phyloP scores from a whole-genome alignment of 1,140 invertebrate genomes.

The Drosophila sproati region DNA sequence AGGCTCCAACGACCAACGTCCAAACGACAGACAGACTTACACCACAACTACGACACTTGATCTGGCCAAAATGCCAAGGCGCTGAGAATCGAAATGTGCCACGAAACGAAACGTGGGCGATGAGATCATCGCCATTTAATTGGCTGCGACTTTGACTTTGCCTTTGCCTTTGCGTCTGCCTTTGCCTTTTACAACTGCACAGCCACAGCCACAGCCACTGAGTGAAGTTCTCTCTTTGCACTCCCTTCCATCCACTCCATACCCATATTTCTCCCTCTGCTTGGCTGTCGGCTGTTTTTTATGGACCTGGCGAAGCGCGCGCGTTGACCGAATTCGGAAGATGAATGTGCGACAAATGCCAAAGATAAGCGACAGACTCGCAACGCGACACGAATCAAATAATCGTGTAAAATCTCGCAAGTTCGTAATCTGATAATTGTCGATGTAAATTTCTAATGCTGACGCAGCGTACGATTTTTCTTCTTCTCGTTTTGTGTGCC shows the following conservation, averaged over 20 bases:
- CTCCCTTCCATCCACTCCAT: neutral
- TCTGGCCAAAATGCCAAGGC: constrained; percentile 43
- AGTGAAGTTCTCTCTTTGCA: constrained; percentile 16
- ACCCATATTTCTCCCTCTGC: neutral
- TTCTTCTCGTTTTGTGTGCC: constrained; percentile 13
- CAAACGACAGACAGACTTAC: neutral
- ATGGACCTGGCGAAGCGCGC: constrained; percentile 48
- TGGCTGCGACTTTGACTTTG: constrained; percentile 62
- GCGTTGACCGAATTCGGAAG: constrained; percentile 75
- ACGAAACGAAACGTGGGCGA: constrained; percentile 65
- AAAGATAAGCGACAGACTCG: constrained; percentile 43
- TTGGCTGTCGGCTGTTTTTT: constrained; percentile 18
- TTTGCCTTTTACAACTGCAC: constrained; percentile 35
- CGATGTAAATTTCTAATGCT: constrained; percentile 56
- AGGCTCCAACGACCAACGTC: constrained; percentile 7
- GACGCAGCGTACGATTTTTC: constrained; percentile 20
- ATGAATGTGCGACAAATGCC: constrained; percentile 74
- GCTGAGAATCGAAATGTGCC: constrained; percentile 40
- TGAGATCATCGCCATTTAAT: constrained; percentile 76
- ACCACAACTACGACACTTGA: constrained; percentile 60
- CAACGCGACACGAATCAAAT: constrained; percentile 46
- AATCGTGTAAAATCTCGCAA: constrained; percentile 46
- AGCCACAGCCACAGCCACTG: neutral
- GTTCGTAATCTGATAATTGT: constrained; percentile 46
- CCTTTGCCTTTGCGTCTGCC: constrained; percentile 39